Conservation (phyloP, 1,140 invertebrate species). For the Lasioglossum baleicum region DNA sequence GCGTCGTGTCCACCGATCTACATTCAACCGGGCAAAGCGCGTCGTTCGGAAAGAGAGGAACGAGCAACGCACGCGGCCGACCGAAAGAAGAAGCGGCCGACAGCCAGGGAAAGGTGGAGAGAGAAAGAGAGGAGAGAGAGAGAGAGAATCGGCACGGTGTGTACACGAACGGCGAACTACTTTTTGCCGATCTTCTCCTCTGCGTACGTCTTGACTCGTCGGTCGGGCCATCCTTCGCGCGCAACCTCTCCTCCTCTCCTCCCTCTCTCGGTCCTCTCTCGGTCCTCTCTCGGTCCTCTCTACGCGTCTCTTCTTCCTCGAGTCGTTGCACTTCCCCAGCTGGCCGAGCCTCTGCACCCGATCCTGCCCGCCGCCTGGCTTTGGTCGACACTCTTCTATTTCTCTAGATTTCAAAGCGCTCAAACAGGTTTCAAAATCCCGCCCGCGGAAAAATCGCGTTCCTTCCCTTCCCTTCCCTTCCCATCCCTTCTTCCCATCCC, state of each 20-base stretch:
- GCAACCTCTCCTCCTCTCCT: background rate
- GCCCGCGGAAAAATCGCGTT: constrained; percentile 77
- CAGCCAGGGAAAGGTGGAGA: no score
- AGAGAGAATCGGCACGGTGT: constrained; percentile 59
- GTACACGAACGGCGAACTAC: constrained; percentile 72
- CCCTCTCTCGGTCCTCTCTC: no score
- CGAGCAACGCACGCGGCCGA: background rate
- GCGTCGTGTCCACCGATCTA: no score
- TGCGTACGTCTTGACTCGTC: constrained; percentile 66
- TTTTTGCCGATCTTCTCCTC: constrained; percentile 74
- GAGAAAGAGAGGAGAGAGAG: constrained; percentile 21
- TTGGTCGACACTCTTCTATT: constrained; percentile 74
- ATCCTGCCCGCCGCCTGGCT: constrained; percentile 62
- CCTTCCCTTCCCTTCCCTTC: constrained; percentile 4
- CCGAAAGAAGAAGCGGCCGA: constrained; percentile 30
- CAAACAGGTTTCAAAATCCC: constrained; percentile 80
- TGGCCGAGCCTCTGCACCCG: constrained; percentile 38
- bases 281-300: constrained; percentile 8
- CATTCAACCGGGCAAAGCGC: no score
- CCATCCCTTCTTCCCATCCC: no score
- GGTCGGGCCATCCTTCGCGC: constrained; percentile 60
- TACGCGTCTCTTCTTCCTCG: constrained; percentile 59
- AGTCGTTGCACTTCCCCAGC: constrained; percentile 50
- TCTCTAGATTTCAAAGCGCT: constrained; percentile 78
- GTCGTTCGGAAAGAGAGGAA: no score